A percentile compares a stretch with the other conserved stretches of the same genome.
Conservation (phyloP, 2,113 vertebrate species). For the Gymnogyps californianus region DNA sequence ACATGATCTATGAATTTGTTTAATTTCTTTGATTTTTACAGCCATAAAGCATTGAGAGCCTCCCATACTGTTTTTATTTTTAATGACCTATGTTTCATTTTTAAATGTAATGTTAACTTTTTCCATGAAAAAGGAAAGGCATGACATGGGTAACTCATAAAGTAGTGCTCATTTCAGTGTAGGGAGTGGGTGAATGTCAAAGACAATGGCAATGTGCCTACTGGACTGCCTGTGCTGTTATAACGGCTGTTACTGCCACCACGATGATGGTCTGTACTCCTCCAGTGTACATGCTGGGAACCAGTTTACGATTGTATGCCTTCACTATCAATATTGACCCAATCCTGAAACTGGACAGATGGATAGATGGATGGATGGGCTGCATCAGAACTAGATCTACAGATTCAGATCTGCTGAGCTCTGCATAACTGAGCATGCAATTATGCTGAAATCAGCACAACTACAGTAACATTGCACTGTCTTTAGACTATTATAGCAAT, state of each 20-base stretch:
- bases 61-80: neutral
- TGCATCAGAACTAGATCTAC: neutral
- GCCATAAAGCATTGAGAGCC: neutral
- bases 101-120: neutral
- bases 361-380: neutral
- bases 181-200: neutral
- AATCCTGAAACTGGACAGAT: neutral
- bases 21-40: neutral
- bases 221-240: neutral
- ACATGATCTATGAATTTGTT: neutral
- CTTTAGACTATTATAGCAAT: neutral
- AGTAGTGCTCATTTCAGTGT: neutral
- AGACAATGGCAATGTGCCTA: neutral
- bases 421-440: neutral
- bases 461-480: neutral
- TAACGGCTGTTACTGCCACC: neutral
- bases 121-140: neutral
- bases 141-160: neutral
- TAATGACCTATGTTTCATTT: neutral
- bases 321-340: neutral
- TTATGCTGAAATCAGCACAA: neutral
- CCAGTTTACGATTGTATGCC: neutral
- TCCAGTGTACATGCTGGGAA: neutral
- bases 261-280: neutral
- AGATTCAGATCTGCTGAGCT: neutral